Base-by-base conservation (phyloP, 2,113 vertebrate genomes). In the Datnioides undecimradiatus region DNA sequence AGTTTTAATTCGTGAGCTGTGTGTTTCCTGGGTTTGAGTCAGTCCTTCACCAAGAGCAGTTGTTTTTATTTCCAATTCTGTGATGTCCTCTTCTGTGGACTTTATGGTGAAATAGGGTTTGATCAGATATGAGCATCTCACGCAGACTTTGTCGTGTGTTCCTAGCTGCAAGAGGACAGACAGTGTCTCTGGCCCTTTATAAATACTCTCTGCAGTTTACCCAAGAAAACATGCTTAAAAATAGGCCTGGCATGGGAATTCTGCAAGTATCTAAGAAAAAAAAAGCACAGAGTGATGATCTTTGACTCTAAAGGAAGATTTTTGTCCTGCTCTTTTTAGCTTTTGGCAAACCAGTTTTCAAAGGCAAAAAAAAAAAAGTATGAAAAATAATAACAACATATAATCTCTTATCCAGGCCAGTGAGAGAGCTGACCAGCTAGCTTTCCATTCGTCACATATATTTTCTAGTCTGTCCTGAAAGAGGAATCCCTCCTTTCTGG, bases 1-100 rank as follows among this genome's bases (percentile, higher is more conserved):
- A 14, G 54, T 43, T 66, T 0, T 76, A 54, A 60, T 78, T 54
- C 57, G 48, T n/a, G 41, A 36, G n/a, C 25, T 43, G 55, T 29
- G 31, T 8, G n/a, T 62, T 57, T 67, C 34, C 55, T 57, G 41
- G 12, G n/a, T 67, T 60, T 23, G 0, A 29, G 9, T 29, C 0
- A 23, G 11, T 40, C 49, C 25, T 21, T 27, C 25, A 45, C 46
- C 16, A 19, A 11, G 21, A 11, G 48, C 23, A 19, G 23, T 21
- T n/a, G 41, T 52, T 36, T 23, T n/a, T n/a, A n/a, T n/a, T 25
- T 41, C 34, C 27, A 34, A n/a, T n/a, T 31, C 34, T 65, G 41
- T 14, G 27, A 16, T 2, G 10, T 34, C 7, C 23, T n/a, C 11
- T 41, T 67, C 60, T 25, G 36, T 43, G 71, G 65, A 72, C 46